Evolutionary conservation across 2,888 invertebrate species (phyloP).

Genomic region (Drosophila robusta): DNA sequence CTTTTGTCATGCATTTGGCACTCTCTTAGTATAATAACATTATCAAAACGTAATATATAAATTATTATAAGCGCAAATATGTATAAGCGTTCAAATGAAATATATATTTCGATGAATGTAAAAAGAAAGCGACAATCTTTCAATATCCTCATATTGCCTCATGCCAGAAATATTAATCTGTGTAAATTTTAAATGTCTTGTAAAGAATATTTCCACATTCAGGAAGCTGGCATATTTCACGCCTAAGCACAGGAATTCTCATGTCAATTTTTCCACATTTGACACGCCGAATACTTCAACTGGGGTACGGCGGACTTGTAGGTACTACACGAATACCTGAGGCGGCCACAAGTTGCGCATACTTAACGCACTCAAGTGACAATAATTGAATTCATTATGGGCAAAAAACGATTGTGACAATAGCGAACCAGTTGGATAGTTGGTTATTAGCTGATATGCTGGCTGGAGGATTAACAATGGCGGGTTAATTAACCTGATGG

Average conservation of each 20-base stretch:
- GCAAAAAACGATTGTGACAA: slow-evolving; percentile 64
- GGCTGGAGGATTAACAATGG: slow-evolving; percentile 75
- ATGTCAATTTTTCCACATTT: slow-evolving; percentile 1
- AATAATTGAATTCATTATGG: slow-evolving; percentile 81
- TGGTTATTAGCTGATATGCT: slow-evolving; percentile 62
- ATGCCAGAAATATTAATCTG: no score
- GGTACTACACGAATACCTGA: slow-evolving; percentile 29
- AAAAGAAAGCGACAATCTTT: no score
- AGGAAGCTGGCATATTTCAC: no score
- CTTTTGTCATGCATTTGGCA: neutral
- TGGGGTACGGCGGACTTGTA: slow-evolving; percentile 14
- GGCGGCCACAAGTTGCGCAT: slow-evolving; percentile 69
- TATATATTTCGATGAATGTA: no score
- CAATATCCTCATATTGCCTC: no score
- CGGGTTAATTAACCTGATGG: slow-evolving; percentile 81
- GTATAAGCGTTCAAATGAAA: no score
- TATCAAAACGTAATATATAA: no score
- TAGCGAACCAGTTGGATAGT: slow-evolving; percentile 58
- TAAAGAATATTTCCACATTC: no score
- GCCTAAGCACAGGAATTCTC: no score
- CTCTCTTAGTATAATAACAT: no score
- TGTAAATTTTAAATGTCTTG: no score
- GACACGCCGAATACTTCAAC: neutral
- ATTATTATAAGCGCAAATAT: no score
- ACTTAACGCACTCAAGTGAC: slow-evolving; percentile 80